A percentile compares a stretch with the other conserved stretches of the same genome.
phyloP scores from a whole-genome alignment of 2,888 invertebrate species.

The Perizoma flavofasciatum region DNA sequence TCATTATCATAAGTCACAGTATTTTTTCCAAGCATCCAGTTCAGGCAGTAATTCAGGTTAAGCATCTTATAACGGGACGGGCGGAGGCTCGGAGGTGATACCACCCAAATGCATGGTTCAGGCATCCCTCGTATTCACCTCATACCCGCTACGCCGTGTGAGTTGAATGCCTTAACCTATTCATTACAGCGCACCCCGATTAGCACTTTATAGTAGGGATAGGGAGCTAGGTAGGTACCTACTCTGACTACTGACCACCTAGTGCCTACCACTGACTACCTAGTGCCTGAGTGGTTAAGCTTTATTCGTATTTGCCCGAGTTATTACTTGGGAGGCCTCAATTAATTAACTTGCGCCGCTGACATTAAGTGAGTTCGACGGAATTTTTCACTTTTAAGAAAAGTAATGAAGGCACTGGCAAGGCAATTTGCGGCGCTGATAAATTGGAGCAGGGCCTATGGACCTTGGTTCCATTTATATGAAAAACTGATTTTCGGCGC shows the following conservation, averaged over 20 bases:
- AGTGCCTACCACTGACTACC: too few relatives aligned
- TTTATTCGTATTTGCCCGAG: slow-evolving; percentile 62
- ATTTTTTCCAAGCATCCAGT: slow-evolving; percentile 4
- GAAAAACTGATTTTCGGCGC: background rate
- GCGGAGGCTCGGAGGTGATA: slow-evolving; percentile 1
- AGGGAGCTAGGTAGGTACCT: too few relatives aligned
- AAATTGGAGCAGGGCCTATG: slow-evolving; percentile 60
- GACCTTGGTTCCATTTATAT: slow-evolving; percentile 51
- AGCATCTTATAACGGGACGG: slow-evolving; percentile 16
- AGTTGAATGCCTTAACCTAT: background rate
- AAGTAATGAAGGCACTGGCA: slow-evolving; percentile 49
- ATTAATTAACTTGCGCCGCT: slow-evolving; percentile 61
- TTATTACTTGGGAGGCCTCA: slow-evolving; percentile 65
- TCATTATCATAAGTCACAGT: slow-evolving; percentile 15
- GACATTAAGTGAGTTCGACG: slow-evolving; percentile 56
- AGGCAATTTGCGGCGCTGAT: slow-evolving; percentile 55
- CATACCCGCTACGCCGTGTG: slow-evolving; percentile 4
- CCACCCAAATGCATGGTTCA: slow-evolving; percentile 12
- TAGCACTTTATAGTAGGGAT: too few relatives aligned
- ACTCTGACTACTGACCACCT: too few relatives aligned
- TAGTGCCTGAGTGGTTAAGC: background rate
- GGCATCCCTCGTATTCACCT: slow-evolving; percentile 3
- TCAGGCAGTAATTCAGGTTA: slow-evolving; percentile 17
- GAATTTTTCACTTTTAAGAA: slow-evolving; percentile 61
- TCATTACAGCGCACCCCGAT: background rate